A percentile compares a stretch with the other conserved stretches of the same genome.
Evolutionary conservation across 30 jellyfish, hydroid and myxozoan genomes (phyloP).

Genomic region (Chironex yamaguchii): DNA sequence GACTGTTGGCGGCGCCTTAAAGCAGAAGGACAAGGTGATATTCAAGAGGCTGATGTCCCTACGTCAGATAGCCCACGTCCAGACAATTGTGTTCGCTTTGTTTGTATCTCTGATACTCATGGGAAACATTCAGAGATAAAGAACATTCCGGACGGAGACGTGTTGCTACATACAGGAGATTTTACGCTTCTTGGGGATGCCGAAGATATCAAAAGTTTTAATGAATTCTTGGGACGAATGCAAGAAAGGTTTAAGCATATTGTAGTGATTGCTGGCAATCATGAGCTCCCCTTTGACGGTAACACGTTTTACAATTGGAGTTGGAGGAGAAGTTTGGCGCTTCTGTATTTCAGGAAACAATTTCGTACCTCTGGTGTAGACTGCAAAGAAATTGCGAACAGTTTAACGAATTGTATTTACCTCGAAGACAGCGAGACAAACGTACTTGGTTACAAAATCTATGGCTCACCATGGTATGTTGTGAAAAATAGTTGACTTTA

Average conservation of each 20-base stretch:
- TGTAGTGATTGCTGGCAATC: constrained; percentile 96
- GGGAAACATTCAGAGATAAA: constrained; percentile 37
- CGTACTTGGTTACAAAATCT: constrained; percentile 74
- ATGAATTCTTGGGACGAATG: constrained; percentile 36
- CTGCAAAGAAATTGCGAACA: constrained; percentile 50
- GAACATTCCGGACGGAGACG: constrained; percentile 84
- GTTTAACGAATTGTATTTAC: constrained; percentile 73
- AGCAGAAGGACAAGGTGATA: constrained; percentile 43
- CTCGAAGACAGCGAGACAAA: constrained; percentile 76
- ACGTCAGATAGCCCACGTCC: constrained; percentile 10
- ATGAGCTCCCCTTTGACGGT: constrained; percentile 82
- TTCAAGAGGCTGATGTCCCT: background rate
- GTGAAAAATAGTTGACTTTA: no score
- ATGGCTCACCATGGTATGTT: constrained; percentile 95
- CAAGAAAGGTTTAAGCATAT: constrained; percentile 69
- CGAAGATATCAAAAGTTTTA: constrained; percentile 72
- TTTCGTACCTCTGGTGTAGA: constrained; percentile 28
- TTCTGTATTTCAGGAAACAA: constrained; percentile 39
- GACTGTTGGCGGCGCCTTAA: constrained; percentile 54
- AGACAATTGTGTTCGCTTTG: constrained; percentile 78
- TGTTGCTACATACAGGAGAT: constrained; percentile 92
- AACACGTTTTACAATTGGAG: constrained; percentile 40
- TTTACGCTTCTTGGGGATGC: constrained; percentile 76
- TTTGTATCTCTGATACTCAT: constrained; percentile 97
- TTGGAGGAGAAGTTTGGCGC: constrained; percentile 22